Conservation (phyloP, 2,888 invertebrate species). For the Clostera curtula region DNA sequence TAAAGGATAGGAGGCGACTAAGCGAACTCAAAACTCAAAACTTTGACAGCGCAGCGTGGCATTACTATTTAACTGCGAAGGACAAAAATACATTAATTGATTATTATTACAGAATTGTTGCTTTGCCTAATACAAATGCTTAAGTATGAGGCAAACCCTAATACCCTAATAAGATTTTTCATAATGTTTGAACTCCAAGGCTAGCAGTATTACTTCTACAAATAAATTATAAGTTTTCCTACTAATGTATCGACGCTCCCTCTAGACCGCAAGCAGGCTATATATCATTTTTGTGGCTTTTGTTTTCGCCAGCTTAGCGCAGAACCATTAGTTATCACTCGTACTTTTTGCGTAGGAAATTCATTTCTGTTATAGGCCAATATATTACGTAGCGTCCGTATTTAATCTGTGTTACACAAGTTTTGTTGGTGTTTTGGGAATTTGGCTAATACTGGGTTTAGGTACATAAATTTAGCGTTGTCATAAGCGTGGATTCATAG, state of each 20-base stretch:
- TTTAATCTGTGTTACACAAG: constrained; percentile 1
- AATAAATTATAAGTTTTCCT: constrained; percentile 24
- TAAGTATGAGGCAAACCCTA: no score
- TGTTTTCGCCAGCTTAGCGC: constrained; percentile 30
- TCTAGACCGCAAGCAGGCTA: constrained; percentile 13
- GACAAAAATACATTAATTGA: no score
- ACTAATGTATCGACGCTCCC: constrained; percentile 13
- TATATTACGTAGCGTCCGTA: constrained; percentile 14
- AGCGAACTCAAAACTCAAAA: no score
- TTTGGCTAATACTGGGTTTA: not conserved
- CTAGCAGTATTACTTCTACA: constrained; percentile 18
- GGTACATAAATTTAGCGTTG: no score
- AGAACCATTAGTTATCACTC: constrained; percentile 31
- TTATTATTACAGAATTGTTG: no score
- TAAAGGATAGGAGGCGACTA: no score
- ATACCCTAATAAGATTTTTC: not conserved
- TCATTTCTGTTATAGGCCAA: constrained; percentile 20
- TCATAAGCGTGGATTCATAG: no score
- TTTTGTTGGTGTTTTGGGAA: not conserved
- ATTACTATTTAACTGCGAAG: no score
- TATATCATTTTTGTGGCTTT: constrained; percentile 27
- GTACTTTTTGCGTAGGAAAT: constrained; percentile 11
- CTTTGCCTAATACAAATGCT: no score
- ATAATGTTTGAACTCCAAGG: not conserved
- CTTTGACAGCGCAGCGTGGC: no score